Base-by-base conservation (phyloP, 2,113 vertebrate genomes). In the Acrocephalus kingi region DNA sequence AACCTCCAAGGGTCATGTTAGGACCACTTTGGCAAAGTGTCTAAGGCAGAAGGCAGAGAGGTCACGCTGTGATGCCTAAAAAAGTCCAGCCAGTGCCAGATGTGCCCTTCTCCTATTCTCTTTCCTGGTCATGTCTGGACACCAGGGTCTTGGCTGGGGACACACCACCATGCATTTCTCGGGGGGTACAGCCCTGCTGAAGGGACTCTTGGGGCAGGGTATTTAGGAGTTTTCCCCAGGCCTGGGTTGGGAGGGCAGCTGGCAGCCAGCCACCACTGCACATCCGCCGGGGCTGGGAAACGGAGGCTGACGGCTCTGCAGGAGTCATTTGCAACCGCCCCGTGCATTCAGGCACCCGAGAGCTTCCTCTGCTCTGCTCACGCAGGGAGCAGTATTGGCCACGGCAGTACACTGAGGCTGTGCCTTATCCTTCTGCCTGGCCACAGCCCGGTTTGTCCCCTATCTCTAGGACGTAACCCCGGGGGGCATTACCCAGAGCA, bases 131-230 rank as follows among this genome's bases (percentile, higher is more conserved):
- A 8, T 1, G 3, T 2, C 33, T 23, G 22, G 21, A 37, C 16
- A 22, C 13, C 7, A 66, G 52, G 12, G 43, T 22, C 48, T n/a
- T 62, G 41, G 9, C 81, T 56, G 77, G 23, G 31, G 46, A 28
- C 18, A 17, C 25, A 11, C 1, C 2, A 1, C 3, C 10, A 1
- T 10, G 66, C 12, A 3, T 45, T 75, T 8, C 56, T 58, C 7
- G 9, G 43, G 49, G 71, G 4, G 43, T 66, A 7, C 0, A 19
- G 66, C 9, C 0, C 0, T 1, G 6, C 13, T 0, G 1, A 37
- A 19, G 25, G 9, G 13, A n/a, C 25, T 54, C 31, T 46, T 18
- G 27, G 67, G 41, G 30, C 1, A 0, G 46, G 4, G 8, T 15
- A 2, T 43, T 19, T 9, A 30, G 54, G 54, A 82, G 15, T 20